Evolutionary conservation across 2,113 vertebrate genomes (phyloP).

Genomic region (Caloenas nicobarica): DNA sequence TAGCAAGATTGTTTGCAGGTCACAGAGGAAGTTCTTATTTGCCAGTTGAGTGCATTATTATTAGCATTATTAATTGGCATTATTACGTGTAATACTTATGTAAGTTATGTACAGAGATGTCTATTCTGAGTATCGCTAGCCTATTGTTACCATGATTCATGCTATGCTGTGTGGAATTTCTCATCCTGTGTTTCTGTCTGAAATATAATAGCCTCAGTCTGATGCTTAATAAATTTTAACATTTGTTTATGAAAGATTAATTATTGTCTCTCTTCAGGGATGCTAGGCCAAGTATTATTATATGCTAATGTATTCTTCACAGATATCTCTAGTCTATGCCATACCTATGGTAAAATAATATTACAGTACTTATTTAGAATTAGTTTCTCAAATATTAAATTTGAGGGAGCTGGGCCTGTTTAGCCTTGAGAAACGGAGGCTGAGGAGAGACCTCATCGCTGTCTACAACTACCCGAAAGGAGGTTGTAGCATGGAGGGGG

Average conservation of each 20-base stretch:
- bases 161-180: neutral
- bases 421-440: too few relatives aligned
- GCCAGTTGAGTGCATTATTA: neutral
- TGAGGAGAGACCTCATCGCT: too few relatives aligned
- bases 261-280: conserved; percentile 49
- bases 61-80: neutral
- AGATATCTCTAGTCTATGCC: conserved; percentile 9
- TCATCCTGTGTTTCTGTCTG: neutral
- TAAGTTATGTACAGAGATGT: neutral
- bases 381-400: neutral
- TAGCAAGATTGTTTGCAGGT: neutral
- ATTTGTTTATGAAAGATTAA: conserved; percentile 67
- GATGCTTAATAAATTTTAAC: conserved; percentile 37
- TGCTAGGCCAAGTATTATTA: conserved; percentile 41
- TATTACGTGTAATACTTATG: neutral
- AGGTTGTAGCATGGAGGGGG: too few relatives aligned
- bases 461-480: too few relatives aligned
- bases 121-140: neutral
- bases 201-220: conserved; percentile 43
- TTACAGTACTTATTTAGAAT: conserved; percentile 18
- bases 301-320: conserved; percentile 55
- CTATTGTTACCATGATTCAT: neutral
- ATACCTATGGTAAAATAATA: conserved; percentile 23
- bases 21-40: neutral
- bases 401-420: too few relatives aligned